A percentile compares a stretch with the other conserved stretches of the same genome.
These are phyloP conservation scores for Istiophorus platypterus DNA, from an alignment of 2,113 vertebrate genomes.

Conservation along the genomic window DNA sequence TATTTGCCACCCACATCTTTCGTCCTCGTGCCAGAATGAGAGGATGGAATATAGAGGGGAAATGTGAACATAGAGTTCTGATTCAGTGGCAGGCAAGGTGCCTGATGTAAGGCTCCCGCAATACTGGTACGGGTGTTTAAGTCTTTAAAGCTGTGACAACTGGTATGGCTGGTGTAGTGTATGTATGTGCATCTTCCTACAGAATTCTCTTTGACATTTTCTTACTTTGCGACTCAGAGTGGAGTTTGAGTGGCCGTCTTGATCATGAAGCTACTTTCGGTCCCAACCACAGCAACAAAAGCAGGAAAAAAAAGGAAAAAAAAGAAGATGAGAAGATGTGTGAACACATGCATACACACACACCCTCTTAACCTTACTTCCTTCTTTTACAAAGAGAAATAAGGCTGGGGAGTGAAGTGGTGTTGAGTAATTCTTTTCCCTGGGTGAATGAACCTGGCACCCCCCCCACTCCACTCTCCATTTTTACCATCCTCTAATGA, in stretches of 20 bases:
- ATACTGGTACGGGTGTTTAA: conserved; percentile 16
- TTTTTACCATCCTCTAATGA: conserved; percentile 57
- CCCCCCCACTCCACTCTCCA: conserved; percentile 9
- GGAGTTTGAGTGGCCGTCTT: neutral
- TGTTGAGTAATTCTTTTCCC: conserved; percentile 10
- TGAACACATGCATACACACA: neutral
- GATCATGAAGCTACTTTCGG: neutral
- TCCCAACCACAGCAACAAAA: neutral
- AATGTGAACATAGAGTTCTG: conserved; percentile 20
- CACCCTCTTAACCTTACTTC: conserved; percentile 21
- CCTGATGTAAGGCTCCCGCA: conserved; percentile 72
- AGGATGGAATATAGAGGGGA: too few relatives aligned
- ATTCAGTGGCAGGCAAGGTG: conserved; percentile 15
- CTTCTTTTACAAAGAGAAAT: conserved; percentile 9
- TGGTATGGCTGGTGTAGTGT: neutral
- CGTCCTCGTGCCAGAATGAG: neutral
- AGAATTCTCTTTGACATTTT: neutral
- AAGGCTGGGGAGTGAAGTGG: conserved; percentile 9
- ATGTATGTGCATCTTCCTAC: conserved; percentile 39
- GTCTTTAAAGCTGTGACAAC: conserved; percentile 49
- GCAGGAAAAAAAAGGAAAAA: neutral
- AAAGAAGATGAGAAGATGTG: neutral
- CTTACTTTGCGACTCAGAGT: neutral
- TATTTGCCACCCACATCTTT: conserved; percentile 33
- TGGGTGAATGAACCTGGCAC: conserved; percentile 39